Evolutionary conservation across 1,140 invertebrate species (phyloP).

Genomic region (Drosophila gunungcola): DNA sequence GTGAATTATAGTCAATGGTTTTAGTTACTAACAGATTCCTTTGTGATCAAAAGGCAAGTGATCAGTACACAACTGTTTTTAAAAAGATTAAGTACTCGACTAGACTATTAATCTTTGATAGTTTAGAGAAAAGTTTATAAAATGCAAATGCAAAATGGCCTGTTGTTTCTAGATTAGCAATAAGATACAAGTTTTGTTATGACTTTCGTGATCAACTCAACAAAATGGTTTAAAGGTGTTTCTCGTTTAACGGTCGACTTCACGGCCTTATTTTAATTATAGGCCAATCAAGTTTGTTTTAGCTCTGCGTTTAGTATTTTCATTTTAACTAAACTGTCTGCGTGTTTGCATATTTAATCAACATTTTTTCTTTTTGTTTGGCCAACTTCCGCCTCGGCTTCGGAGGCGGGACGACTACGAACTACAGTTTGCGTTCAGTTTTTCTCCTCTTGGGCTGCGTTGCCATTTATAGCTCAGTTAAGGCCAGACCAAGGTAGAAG

Average conservation of each 20-base stretch:
- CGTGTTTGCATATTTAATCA: slow-evolving; percentile 36
- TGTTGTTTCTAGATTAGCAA: neutral
- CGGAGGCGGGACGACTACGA: slow-evolving; percentile 1
- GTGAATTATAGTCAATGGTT: too few species aligned
- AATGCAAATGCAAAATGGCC: neutral
- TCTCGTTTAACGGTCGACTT: neutral
- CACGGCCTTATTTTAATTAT: slow-evolving; percentile 4
- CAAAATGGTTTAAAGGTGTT: slow-evolving; percentile 4
- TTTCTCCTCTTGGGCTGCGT: neutral
- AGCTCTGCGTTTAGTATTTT: slow-evolving; percentile 11
- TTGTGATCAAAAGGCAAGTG: too few species aligned
- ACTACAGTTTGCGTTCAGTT: slow-evolving; percentile 6
- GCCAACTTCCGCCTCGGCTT: slow-evolving; percentile 7
- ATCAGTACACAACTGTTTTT: too few species aligned
- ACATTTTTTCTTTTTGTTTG: slow-evolving; percentile 21
- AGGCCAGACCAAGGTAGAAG: neutral
- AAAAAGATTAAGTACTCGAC: too few species aligned
- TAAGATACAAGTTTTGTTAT: neutral
- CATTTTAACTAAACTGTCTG: slow-evolving; percentile 20
- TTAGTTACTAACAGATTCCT: too few species aligned
- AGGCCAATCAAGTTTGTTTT: slow-evolving; percentile 6
- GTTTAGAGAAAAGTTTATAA: neutral
- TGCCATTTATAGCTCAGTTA: slow-evolving; percentile 8
- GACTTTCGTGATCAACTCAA: neutral
- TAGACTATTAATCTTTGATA: too few species aligned